Evolutionary conservation across 1,140 invertebrate species (phyloP), one percentile per base, ranked within the genome.

Genomic region (Atta cephalotes): DNA sequence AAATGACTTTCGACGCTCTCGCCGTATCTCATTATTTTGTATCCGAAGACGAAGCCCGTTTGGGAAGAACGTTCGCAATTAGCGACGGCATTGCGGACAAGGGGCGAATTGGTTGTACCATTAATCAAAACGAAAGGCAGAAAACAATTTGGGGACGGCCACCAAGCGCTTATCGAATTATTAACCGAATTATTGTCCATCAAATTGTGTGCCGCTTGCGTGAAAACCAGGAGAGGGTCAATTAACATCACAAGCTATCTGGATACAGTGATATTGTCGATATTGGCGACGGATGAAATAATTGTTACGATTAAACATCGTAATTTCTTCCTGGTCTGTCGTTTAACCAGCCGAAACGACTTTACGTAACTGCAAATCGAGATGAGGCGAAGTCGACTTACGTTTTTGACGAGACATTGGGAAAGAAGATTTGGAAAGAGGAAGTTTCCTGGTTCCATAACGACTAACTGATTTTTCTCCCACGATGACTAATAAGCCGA

Each of bases 101-200:
- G 60, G 53, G 39, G 65, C 56, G 35, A 56, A 78, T 66, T 25
- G 66, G 58, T 18, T 35, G 63, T 62, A 28, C n/a, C 74, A 89
- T 90, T 87, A 90, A 90, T 90, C 89, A 90, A 89, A 90, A 79
- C 74, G 25, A 60, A 6, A 66, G 66, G 71, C 88, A 79, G 78
- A 85, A 70, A 87, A 87, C 88, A 81, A 87, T 89, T 74, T 81
- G 66, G 49, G 87, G 45, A 70, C 58, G 39, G 39, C 70, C 62
- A 80, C 68, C 39, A 45, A 62, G 39, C 70, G 25, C 25, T 84
- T 84, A 84, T 70, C 70, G 45, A 84, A 84, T 84, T 74, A 84
- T 84, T 62, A 84, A 51, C 39, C 68, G 25, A 74, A 84, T 74
- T 84, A 62, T 84, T 74, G 74, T 74, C 70, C 14, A 74, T 82